Base-by-base conservation (phyloP, 1,140 invertebrate species). In the Gryllus bimaculatus region DNA sequence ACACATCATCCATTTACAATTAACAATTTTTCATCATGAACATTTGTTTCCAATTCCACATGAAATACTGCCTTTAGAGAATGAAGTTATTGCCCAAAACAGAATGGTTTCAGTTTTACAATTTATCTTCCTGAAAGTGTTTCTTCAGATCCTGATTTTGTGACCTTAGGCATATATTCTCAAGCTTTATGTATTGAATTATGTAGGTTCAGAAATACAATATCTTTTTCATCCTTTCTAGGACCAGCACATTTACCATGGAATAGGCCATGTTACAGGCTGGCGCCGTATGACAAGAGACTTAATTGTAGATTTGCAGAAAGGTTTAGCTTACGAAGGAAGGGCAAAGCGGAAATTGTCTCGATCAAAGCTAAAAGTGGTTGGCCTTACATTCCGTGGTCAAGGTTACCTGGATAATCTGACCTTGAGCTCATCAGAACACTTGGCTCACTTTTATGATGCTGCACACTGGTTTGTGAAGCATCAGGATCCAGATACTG, bases 381-480 rank as follows among this genome's bases (percentile, higher is more conserved):
- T 89, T 54, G 87, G 88, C 80, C 89, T 94, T 79, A 89, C 90
- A 47, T 85, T 96, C 21, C 89, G 90, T 80, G 96, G 96, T 74
- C 87, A 90, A 80, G 94, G 96, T 6, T 89, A 91, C 80, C 88
- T 94, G 79, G 93, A 94, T 83, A 96, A 96, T 86, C 85, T 98
- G 77, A 94, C 92, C 12, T 84, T 97, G 54, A 91, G 93, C n/a
- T 91, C 92, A 4, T 93, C 91, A 82, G 92, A 95, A 83, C 96
- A 98, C 86, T 89, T 94, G 85, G 90, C 92, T 77, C 93, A 96
- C 85, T 99, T 99, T 88, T 95, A 94, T 83, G 92, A 95, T 84
- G 93, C 97, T 6, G 96, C 96, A 18, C 90, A 95, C 82, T 99
- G 97, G 97, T 93, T 99, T 84, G 91, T 97, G 7, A 87, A 87